Conservation (phyloP, 1,140 invertebrate species). For the Rhagoletis pomonella region DNA sequence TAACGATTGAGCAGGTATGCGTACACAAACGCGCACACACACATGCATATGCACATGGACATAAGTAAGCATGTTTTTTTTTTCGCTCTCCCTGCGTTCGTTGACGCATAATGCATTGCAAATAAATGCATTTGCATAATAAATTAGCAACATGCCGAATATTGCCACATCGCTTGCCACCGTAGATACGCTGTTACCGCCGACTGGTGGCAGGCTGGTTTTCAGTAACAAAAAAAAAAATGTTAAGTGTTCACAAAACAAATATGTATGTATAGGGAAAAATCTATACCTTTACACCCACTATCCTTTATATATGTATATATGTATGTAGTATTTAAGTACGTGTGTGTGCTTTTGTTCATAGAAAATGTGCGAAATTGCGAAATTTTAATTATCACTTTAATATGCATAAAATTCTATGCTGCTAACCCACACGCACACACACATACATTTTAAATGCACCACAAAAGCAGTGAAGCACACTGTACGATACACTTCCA, state of each 20-base stretch:
- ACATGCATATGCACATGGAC: neutral
- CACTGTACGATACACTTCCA: neutral
- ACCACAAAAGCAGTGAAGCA: neutral
- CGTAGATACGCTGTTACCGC: neutral
- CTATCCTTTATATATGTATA: neutral
- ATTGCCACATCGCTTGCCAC: slow-evolving; percentile 42
- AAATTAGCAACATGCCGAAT: slow-evolving; percentile 50
- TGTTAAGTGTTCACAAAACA: neutral
- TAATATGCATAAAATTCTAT: slow-evolving; percentile 29
- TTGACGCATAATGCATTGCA: slow-evolving; percentile 30
- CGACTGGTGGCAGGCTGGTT: neutral
- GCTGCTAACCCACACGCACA: neutral
- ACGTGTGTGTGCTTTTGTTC: neutral
- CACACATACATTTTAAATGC: neutral
- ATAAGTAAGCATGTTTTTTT: neutral
- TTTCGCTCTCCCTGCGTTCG: neutral
- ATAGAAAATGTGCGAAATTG: slow-evolving; percentile 47
- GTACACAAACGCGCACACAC: neutral
- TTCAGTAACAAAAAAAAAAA: neutral
- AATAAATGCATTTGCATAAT: slow-evolving; percentile 49
- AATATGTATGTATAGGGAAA: too few species aligned
- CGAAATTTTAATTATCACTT: slow-evolving; percentile 50
- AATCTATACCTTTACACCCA: too few species aligned
- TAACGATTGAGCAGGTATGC: too few species aligned
- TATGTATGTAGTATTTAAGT: too few species aligned